phyloP scores from a whole-genome alignment of 2,797 vertebrate genomes.

The Mycteria americana region DNA sequence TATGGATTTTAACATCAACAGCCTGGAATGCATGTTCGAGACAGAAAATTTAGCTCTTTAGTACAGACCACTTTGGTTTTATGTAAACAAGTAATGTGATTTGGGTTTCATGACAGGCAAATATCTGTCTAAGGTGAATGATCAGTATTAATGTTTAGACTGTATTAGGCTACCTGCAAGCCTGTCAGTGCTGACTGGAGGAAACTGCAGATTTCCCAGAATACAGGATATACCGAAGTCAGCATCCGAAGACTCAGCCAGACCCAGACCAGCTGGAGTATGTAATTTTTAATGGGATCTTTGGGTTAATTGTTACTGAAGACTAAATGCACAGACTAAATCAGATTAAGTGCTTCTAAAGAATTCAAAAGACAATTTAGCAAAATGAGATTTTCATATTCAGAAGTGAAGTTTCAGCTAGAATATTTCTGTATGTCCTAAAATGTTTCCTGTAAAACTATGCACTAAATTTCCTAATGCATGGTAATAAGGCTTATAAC shows the following conservation, averaged over 20 bases:
- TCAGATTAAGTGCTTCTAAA: not conserved
- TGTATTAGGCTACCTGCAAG: not conserved
- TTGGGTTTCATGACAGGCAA: not conserved
- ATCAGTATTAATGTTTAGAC: not conserved
- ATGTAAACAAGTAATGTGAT: not conserved
- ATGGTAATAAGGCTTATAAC: not conserved
- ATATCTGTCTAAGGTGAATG: not conserved
- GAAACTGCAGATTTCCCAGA: not conserved
- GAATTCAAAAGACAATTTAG: constrained; percentile 3
- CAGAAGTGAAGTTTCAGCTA: not conserved
- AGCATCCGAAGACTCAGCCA: not conserved
- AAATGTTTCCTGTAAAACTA: not conserved
- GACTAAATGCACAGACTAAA: not conserved
- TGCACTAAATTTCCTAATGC: not conserved
- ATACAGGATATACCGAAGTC: not conserved
- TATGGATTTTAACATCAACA: not conserved
- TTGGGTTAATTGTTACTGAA: not conserved
- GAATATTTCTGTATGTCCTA: not conserved
- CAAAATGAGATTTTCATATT: constrained; percentile 18
- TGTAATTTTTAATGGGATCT: not conserved
- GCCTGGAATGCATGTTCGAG: not conserved
- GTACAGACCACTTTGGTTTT: not conserved
- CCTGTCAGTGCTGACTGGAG: not conserved
- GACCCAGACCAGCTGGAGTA: not conserved
- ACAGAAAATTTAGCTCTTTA: not conserved